Evolutionary conservation across 2,797 vertebrate genomes (phyloP), one percentile per base, ranked within the genome.

Genomic region (Sebastolobus alascanus): DNA sequence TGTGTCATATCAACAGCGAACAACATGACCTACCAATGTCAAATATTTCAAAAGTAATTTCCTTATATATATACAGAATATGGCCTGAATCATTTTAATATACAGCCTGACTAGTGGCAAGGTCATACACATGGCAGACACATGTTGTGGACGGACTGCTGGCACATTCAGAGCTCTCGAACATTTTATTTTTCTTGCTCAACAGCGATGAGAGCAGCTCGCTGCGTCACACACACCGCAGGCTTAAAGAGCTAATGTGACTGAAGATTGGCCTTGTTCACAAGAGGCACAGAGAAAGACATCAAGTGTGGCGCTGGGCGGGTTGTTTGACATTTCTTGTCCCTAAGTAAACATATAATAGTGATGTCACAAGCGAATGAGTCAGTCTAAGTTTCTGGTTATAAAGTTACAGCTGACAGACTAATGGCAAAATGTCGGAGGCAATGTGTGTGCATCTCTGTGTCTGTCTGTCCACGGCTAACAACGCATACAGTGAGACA

Each of bases 341-440:
- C 43, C 50, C 73, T 29, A 77, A 76, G 77, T 71, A 71, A 82
- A 87, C 55, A 73, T 55, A 80, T 52, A 77, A 76, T 29, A 29
- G 37, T 72, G 67, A 86, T 25, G 82, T 76, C 75, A 61, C 46
- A 35, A 63, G 60, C 2, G 22, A 20, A 35, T 73, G 75, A 84
- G 70, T 82, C 77, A 64, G 5, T 46, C 11, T 58, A 54, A 54
- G 31, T 46, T 73, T 29, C 33, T 59, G 78, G 65, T 74, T 65
- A 14, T 40, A 56, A 66, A 84, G 60, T 75, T 12, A 60, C 7
- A 83, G 58, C 1, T 58, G 11, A 40, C 0, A 33, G 58, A 33
- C 31, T 1, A 38, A 67, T 25, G 10, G 40, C 11, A 29, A 18
- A 29, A 46, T 29, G 38, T 66, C 40, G 16, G 38, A 20, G 64